These are phyloP conservation scores for Phainopepla nitens DNA, from an alignment of 2,113 vertebrate species.

Conservation along the genomic window DNA sequence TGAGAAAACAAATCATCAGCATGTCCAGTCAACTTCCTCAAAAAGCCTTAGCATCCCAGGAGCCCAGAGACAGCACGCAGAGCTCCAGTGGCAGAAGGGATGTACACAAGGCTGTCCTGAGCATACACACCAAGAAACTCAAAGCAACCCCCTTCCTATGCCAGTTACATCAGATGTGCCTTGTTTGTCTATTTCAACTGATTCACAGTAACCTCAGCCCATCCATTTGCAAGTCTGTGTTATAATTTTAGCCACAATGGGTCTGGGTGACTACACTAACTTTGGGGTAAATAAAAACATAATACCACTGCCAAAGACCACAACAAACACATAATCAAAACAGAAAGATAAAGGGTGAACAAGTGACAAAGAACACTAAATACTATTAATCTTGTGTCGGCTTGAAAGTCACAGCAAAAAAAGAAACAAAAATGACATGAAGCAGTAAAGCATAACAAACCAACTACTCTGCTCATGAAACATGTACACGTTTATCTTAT, in stretches of 20 bases:
- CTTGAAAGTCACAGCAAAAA: background rate
- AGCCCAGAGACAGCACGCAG: background rate
- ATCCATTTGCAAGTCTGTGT: background rate
- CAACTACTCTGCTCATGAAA: background rate
- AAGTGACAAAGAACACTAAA: background rate
- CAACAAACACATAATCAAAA: background rate
- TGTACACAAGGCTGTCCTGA: background rate
- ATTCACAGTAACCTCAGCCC: background rate
- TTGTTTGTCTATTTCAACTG: background rate
- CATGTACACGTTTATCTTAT: background rate
- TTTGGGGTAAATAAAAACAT: background rate
- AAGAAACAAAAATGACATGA: background rate
- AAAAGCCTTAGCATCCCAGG: background rate
- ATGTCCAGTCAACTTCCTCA: background rate
- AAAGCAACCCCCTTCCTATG: background rate
- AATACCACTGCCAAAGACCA: background rate
- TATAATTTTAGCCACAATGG: background rate
- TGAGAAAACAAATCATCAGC: background rate
- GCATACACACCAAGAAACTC: background rate
- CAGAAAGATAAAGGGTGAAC: background rate
- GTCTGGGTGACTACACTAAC: background rate
- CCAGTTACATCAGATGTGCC: background rate
- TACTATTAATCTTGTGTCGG: background rate
- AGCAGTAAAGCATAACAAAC: background rate
- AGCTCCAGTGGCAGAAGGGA: background rate